Conservation (phyloP, 2,888 invertebrate species). For the Ryuthela nishihirai region DNA sequence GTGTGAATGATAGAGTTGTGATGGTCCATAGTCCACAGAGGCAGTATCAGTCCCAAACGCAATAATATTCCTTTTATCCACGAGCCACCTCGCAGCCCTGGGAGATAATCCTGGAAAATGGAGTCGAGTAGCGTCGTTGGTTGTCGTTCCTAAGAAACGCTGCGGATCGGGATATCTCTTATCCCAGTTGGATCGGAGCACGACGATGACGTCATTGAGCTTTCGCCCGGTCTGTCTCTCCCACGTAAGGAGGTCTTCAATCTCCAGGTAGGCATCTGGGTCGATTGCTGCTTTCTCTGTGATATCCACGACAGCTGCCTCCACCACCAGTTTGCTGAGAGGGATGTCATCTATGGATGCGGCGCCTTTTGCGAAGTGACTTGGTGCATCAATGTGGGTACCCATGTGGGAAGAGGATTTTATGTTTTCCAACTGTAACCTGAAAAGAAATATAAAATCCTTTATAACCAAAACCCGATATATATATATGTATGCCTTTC, state of each 20-base stretch:
- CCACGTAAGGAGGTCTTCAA: slow-evolving; percentile 47
- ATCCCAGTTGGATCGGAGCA: slow-evolving; percentile 55
- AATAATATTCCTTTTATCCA: slow-evolving; percentile 57
- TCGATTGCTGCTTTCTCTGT: slow-evolving; percentile 15
- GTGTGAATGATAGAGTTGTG: slow-evolving; percentile 55
- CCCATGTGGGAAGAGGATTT: slow-evolving; percentile 60
- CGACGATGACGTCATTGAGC: slow-evolving; percentile 51
- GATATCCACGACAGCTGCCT: slow-evolving; percentile 44
- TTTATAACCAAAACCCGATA: no score
- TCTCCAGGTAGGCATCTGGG: slow-evolving; percentile 17
- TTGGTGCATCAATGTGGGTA: slow-evolving; percentile 63
- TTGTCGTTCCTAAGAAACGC: slow-evolving; percentile 37
- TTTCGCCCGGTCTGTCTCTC: slow-evolving; percentile 51
- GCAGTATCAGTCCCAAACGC: slow-evolving; percentile 65
- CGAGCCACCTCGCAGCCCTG: slow-evolving; percentile 61
- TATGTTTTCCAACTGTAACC: slow-evolving; percentile 58
- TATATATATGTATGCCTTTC: no score
- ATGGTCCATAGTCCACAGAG: slow-evolving; percentile 60
- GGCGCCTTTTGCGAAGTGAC: slow-evolving; percentile 56
- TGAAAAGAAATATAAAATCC: no score
- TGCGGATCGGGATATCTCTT: slow-evolving; percentile 43
- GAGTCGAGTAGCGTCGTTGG: slow-evolving; percentile 13
- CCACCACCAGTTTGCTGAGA: slow-evolving; percentile 50
- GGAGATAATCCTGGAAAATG: slow-evolving; percentile 56
- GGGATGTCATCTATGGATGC: slow-evolving; percentile 58